Evolutionary conservation across 92 coral and sea anemone genomes (phyloP), one percentile per base, ranked within the genome.

Genomic region (Umimayanthus chanpuru): DNA sequence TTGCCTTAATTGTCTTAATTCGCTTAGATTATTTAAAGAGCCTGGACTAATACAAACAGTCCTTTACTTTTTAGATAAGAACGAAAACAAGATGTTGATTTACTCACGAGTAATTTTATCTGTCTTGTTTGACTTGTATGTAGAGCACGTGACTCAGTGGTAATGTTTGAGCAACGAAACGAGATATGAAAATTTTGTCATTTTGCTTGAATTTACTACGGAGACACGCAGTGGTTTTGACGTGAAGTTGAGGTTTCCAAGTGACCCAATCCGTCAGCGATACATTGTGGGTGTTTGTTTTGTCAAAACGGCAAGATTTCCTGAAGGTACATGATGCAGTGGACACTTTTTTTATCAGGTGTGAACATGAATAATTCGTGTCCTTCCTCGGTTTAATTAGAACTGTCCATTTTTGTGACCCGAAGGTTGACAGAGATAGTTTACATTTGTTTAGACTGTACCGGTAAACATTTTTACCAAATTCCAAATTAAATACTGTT

Each of bases 181-280:
- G 66, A 70, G 68, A 83, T 83, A 47, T 70, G 78, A 82, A 82
- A 83, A 44, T 47, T 83, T 47, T 70, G 21, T 39, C 85, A 10
- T 41, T 58, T 79, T 12, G 15, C 7, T 9, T 29, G 66, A 10
- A 9, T 67, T 41, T 7, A 9, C 30, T 66, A 43, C 77, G 26
- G n/a, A 41, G 66, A 56, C 23, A 15, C n/a, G 66, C 3, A 2
- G 2, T 23, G 2, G 25, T 6, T 20, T 25, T 80, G 29, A 40
- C 28, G 21, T 41, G 68, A 41, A 30, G 12, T 18, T 44, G 43
- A 70, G 86, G 77, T 82, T 26, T 73, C 26, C 30, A 28, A 81
- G 7, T 36, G 67, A 61, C 50, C 49, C 20, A 9, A n/a, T 36
- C 30, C 7, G 25, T 43, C 65, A 10, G 7, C 4, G 71, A 80